phyloP scores from a whole-genome alignment of 2,888 invertebrate species.

The Nemotelus pantherinus region DNA sequence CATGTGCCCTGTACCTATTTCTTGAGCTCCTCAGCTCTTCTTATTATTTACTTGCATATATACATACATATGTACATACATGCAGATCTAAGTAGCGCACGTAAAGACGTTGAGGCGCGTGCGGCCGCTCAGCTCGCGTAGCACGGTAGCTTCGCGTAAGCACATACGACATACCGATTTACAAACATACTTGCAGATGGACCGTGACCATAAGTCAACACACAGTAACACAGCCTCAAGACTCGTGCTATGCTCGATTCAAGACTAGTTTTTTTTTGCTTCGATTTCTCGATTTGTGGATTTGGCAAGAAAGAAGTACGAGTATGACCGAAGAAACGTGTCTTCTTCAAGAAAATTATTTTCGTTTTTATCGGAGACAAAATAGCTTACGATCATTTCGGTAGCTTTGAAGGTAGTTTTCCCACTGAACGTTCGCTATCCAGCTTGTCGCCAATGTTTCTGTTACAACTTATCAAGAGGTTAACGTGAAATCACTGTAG shows the following conservation, averaged over 20 bases:
- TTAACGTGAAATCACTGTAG: background rate
- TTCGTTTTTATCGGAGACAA: slow-evolving; percentile 35
- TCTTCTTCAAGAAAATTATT: slow-evolving; percentile 32
- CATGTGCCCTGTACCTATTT: background rate
- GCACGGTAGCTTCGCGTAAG: slow-evolving; percentile 59
- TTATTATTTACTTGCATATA: no score
- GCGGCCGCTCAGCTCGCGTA: slow-evolving; percentile 58
- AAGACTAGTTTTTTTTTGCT: slow-evolving; percentile 29
- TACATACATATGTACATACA: slow-evolving; percentile 20
- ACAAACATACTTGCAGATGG: slow-evolving; percentile 43
- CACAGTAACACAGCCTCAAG: slow-evolving; percentile 28
- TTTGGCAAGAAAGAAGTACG: no score
- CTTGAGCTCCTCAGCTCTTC: no score
- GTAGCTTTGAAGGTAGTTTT: slow-evolving; percentile 20
- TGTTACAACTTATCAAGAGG: slow-evolving; percentile 4
- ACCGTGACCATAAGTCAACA: slow-evolving; percentile 31
- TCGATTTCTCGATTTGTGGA: background rate
- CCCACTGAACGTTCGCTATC: slow-evolving; percentile 2
- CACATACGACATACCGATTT: slow-evolving; percentile 36
- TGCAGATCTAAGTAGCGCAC: slow-evolving; percentile 47
- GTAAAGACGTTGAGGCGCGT: slow-evolving; percentile 52
- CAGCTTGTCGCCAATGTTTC: background rate
- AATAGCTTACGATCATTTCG: slow-evolving; percentile 35
- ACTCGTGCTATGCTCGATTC: slow-evolving; percentile 26
- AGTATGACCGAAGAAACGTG: slow-evolving; percentile 28